Conservation (phyloP, 2,797 vertebrate genomes). For the Pristis pectinata region DNA sequence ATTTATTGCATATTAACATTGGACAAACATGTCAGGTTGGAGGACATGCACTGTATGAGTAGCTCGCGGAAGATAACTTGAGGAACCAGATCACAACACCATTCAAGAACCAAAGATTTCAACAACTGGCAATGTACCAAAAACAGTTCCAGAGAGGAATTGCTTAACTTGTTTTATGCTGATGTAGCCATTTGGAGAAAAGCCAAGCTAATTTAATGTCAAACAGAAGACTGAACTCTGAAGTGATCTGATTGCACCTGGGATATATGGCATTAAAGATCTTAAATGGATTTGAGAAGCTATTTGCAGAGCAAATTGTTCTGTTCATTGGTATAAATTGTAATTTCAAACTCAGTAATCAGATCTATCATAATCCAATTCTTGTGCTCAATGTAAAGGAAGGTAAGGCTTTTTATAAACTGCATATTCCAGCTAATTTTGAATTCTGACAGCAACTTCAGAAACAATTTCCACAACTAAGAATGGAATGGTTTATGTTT, state of each 20-base stretch:
- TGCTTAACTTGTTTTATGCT: neutral
- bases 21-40: constrained; percentile 47
- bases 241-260: neutral
- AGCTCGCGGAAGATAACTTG: neutral
- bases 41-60: constrained; percentile 41
- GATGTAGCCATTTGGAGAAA: neutral
- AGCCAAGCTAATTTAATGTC: neutral
- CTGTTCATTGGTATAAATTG: constrained; percentile 3
- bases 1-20: constrained; percentile 50
- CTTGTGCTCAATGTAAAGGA: neutral
- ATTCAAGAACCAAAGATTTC: neutral
- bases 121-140: neutral
- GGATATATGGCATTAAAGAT: neutral
- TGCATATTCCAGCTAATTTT: neutral
- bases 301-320: neutral
- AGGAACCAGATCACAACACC: neutral
- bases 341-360: neutral
- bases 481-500: neutral
- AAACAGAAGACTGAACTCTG: neutral
- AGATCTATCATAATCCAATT: neutral
- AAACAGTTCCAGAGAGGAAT: neutral
- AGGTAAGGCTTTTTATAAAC: neutral
- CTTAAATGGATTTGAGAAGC: neutral
- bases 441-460: neutral
- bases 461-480: neutral